Base-by-base conservation (phyloP, 35 echinoderm and acorn worm species). In the Ophioderma brevispina region DNA sequence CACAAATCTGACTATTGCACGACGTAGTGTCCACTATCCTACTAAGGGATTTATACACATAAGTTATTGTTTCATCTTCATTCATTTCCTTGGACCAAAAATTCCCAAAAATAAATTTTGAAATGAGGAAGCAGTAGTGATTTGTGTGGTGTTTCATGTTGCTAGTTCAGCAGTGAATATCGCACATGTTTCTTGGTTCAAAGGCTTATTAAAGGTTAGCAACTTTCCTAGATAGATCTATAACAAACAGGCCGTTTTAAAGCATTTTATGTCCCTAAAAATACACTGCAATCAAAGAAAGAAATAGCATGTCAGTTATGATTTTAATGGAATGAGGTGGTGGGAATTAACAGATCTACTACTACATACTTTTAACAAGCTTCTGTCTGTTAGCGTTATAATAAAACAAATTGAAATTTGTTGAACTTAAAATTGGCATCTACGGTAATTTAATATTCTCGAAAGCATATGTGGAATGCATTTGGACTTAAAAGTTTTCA, bases 251-350 rank as follows among this genome's bases (percentile, higher is more conserved):
- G 59, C 28, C n/a, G 23, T 70, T 70, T 25, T 25, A 70, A 70
- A 25, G n/a, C 1, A 18, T 70, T 70, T 46, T 8, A 4, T 4
- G 5, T 46, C 17, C 41, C 41, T 17, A 8, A 46, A 46, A 46
- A 46, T 46, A 46, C 4, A 70, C 59, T 25, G 59, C 59, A 70
- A 70, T 70, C 59, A 18, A 70, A 70, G 59, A 70, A 70, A 70
- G n/a, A 70, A 70, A 25, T 25, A 70, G 59, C 59, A 70, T 70
- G 10, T 70, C 59, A 70, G 59, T 70, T 70, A 25, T 70, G 59
- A 70, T 70, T 70, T 70, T 70, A 70, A 70, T 70, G 59, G 59
- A 70, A 70, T 70, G 59, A 70, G 59, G 59, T 70, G 4, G n/a
- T n/a, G n/a, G n/a, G n/a, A n/a, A n/a, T n/a, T 70, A 70, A 25